Conservation (phyloP, 1,140 invertebrate species). For the Papilio polyxenes region DNA sequence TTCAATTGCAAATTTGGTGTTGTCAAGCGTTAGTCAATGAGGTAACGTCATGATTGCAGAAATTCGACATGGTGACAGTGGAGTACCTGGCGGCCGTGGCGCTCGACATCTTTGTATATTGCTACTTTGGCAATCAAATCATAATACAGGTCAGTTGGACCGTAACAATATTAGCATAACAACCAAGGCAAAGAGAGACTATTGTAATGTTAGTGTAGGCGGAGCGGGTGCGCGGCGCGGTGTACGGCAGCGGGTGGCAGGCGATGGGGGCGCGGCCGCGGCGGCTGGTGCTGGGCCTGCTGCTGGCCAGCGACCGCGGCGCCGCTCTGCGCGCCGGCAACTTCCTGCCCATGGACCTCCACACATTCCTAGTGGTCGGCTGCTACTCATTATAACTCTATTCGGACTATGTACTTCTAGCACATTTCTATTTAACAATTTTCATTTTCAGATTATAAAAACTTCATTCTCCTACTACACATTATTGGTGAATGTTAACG, state of each 20-base stretch:
- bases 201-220: conserved; percentile 46
- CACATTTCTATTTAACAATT: not conserved
- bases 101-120: conserved; percentile 70
- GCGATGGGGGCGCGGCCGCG: conserved; percentile 55
- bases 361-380: conserved; percentile 63
- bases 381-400: not conserved
- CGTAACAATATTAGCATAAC: no score
- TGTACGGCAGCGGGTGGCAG: conserved; percentile 66
- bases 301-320: conserved; percentile 53
- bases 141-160: conserved; percentile 61
- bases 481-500: conserved; percentile 68
- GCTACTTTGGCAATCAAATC: conserved; percentile 71
- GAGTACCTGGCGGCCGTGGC: conserved; percentile 70
- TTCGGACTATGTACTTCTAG: not conserved
- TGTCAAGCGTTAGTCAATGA: not conserved
- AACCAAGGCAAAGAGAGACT: no score
- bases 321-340: conserved; percentile 55
- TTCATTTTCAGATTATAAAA: conserved; percentile 72
- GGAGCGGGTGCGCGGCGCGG: conserved; percentile 61
- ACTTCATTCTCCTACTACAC: conserved; percentile 76
- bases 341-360: conserved; percentile 68
- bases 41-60: conserved; percentile 55
- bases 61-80: conserved; percentile 70
- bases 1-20: no score
- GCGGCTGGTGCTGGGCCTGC: conserved; percentile 56